Evolutionary conservation across 2,797 vertebrate genomes (phyloP), one percentile per base, ranked within the genome.

Genomic region (Vireo griseus): DNA sequence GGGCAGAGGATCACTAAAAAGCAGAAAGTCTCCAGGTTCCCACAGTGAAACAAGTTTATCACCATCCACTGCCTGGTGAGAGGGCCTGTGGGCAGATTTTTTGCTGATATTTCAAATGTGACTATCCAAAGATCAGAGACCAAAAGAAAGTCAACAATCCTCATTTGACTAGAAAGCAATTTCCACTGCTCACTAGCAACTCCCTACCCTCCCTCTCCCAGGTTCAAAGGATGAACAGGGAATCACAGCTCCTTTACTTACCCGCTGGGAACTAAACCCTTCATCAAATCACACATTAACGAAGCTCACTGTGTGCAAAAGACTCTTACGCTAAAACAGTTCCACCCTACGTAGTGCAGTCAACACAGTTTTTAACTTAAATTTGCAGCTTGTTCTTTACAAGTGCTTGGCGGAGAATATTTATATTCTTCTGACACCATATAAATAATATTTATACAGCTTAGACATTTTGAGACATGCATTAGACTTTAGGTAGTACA

Each of bases 381-480:
- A 97, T 95, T 91, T 84, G 88, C 91, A 95, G 90, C 96, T 96
- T 95, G 94, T 95, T 94, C 90, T 88, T 97, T 96, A 97, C 96
- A 97, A 97, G 96, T 96, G 96, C 95, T 96, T 84, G 92, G 83
- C 96, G 97, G 95, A 96, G 92, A 96, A 96, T 97, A 97, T 88
- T 97, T 93, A 96, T 92, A 96, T 95, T 98, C 97, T 98, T 97
- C 95, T 96, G 89, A 97, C 90, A 98, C 98, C 96, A 97, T 98
- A 98, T 97, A 98, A 98, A 98, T 95, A 98, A 96, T 95, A 97
- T 98, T 98, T 98, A 98, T 98, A 98, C 95, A 98, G 97, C 97
- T 97, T 97, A 96, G 94, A 98, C 98, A 97, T 97, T 97, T 97
- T 89, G 96, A 98, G 96, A 98, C 98, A 98, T 98, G 98, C 98